Conservation (phyloP, 2,888 invertebrate species). For the Epinotia ramella region DNA sequence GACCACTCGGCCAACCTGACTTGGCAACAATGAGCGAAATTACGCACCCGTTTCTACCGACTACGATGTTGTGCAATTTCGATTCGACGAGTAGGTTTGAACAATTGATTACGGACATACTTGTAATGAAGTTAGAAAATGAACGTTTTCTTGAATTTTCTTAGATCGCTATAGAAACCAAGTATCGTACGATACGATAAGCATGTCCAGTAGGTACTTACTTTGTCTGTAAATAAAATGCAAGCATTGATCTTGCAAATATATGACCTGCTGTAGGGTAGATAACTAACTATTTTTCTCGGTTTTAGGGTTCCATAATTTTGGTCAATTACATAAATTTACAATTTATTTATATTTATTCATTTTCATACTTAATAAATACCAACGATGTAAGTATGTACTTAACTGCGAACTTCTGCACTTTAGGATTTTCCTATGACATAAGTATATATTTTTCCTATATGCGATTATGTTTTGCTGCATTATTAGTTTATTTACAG, state of each 20-base stretch:
- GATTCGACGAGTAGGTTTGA: not conserved
- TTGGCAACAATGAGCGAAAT: constrained; percentile 48
- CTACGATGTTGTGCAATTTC: constrained; percentile 1
- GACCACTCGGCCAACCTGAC: constrained; percentile 93
- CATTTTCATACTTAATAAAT: too few species aligned
- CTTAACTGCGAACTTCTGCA: not conserved
- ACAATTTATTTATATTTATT: too few species aligned
- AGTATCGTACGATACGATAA: too few species aligned
- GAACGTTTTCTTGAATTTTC: not conserved
- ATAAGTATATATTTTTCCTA: not conserved
- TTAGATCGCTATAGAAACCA: too few species aligned
- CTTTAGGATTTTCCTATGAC: not conserved
- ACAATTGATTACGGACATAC: not conserved
- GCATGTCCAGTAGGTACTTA: too few species aligned
- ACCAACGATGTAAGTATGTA: too few species aligned
- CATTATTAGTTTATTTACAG: not conserved
- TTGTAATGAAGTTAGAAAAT: not conserved
- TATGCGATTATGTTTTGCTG: not conserved
- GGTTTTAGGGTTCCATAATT: too few species aligned
- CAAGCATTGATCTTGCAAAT: too few species aligned
- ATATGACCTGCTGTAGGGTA: too few species aligned
- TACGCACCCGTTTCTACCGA: constrained; percentile 3
- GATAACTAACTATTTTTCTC: too few species aligned
- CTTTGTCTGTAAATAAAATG: too few species aligned
- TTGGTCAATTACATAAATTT: too few species aligned